These are phyloP conservation scores for Enteromius afrohamiltoni DNA, from an alignment of 2,797 vertebrate genomes.

Conservation along the genomic window DNA sequence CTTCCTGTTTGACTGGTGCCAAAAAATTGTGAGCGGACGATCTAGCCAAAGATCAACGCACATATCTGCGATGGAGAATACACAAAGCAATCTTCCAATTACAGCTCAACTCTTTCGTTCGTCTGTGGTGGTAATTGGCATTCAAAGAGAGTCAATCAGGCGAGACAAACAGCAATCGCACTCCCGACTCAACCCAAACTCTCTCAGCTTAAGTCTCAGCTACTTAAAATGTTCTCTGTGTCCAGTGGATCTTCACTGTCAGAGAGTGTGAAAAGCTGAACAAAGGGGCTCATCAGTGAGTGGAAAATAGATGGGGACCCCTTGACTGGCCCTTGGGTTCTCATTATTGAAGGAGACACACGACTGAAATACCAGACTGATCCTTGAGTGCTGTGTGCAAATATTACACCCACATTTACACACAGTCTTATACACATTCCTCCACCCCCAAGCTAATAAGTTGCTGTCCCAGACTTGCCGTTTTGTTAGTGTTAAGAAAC, in stretches of 20 bases:
- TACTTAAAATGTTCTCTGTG: slow-evolving; percentile 25
- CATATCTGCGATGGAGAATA: neutral
- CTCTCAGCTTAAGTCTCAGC: neutral
- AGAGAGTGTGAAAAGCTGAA: slow-evolving; percentile 18
- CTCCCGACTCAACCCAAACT: slow-evolving; percentile 6
- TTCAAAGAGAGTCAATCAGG: slow-evolving; percentile 52
- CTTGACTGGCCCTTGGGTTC: slow-evolving; percentile 33
- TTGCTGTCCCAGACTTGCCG: neutral
- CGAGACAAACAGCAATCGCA: slow-evolving; percentile 41
- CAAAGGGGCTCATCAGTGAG: slow-evolving; percentile 32
- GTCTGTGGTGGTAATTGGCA: slow-evolving; percentile 42
- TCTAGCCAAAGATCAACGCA: slow-evolving; percentile 13
- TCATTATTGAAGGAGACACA: slow-evolving; percentile 39
- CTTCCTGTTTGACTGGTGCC: slow-evolving; percentile 23
- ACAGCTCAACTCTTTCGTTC: slow-evolving; percentile 6
- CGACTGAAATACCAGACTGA: neutral
- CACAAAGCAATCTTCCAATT: slow-evolving; percentile 45
- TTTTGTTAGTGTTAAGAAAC: neutral
- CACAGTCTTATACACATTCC: neutral
- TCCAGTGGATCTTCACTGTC: neutral
- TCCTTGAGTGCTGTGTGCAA: slow-evolving; percentile 33
- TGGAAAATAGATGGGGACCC: neutral
- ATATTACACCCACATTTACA: slow-evolving; percentile 16
- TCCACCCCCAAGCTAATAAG: neutral
- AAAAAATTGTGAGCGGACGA: slow-evolving; percentile 19